These are phyloP conservation scores for Drosophila nr. perissopoda DNA, from an alignment of 2,888 invertebrate species.

Conservation along the genomic window DNA sequence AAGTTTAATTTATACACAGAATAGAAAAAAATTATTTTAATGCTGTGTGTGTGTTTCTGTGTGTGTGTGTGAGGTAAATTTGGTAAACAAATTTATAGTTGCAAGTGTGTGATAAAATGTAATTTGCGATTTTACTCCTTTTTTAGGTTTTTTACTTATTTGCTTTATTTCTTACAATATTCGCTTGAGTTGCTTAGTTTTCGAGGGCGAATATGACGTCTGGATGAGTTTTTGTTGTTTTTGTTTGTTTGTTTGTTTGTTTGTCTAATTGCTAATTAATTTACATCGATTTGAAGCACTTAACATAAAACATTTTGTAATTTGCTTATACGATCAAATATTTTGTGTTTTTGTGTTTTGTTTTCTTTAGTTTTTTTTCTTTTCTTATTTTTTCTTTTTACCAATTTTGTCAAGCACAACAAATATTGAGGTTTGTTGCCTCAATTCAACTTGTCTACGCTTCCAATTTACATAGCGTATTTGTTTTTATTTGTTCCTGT, in stretches of 20 bases:
- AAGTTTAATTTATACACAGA: conserved; percentile 37
- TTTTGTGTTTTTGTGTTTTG: conserved; percentile 4
- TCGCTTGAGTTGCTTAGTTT: conserved; percentile 19
- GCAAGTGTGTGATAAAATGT: conserved; percentile 31
- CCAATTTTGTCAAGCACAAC: conserved; percentile 50
- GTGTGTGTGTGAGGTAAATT: conserved; percentile 83
- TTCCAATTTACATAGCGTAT: conserved; percentile 31
- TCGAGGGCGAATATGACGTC: conserved; percentile 28
- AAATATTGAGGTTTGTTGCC: conserved; percentile 29
- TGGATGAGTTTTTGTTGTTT: conserved; percentile 1
- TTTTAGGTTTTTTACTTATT: not conserved
- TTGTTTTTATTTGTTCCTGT: not conserved
- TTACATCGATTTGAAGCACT: conserved; percentile 68
- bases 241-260: conserved; percentile 7
- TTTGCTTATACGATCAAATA: conserved; percentile 40
- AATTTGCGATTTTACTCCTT: conserved; percentile 7
- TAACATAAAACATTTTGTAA: conserved; percentile 66
- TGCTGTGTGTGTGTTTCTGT: conserved; percentile 16
- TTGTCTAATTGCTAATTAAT: conserved; percentile 62
- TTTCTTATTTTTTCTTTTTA: conserved; percentile 26
- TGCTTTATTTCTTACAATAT: conserved; percentile 37
- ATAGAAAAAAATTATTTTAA: conserved; percentile 14
- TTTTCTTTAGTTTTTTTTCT: conserved; percentile 9
- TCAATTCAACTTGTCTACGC: conserved; percentile 18
- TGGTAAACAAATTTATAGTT: conserved; percentile 80